A percentile compares a stretch with the other conserved stretches of the same genome.
phyloP scores from a whole-genome alignment of 2,113 vertebrate species.

The Heliornis fulica region DNA sequence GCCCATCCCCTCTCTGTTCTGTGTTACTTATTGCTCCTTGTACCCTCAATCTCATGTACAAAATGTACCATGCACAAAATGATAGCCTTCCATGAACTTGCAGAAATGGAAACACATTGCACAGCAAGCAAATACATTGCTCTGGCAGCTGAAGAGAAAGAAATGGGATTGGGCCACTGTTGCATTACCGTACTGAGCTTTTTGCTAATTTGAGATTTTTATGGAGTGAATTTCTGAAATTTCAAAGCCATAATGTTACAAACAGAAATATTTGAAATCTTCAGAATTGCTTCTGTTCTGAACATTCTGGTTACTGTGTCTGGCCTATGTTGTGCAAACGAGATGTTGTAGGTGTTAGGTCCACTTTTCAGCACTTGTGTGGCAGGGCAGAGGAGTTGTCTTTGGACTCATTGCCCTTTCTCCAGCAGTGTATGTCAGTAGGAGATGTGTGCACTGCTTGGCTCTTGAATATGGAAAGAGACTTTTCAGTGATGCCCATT shows the following conservation, averaged over 20 bases:
- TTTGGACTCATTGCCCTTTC: neutral
- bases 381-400: neutral
- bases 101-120: neutral
- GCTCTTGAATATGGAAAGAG: neutral
- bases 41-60: neutral
- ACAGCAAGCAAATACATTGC: neutral
- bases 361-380: fast-evolving
- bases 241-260: neutral
- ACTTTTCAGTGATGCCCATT: neutral
- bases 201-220: neutral
- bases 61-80: neutral
- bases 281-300: neutral
- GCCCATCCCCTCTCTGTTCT: neutral
- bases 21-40: neutral
- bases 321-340: neutral
- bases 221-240: neutral
- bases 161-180: neutral
- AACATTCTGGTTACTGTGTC: neutral
- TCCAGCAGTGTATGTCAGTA: neutral
- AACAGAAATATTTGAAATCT: neutral
- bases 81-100: neutral
- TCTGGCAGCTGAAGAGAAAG: neutral
- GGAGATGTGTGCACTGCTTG: neutral
- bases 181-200: fast-evolving
- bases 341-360: fast-evolving